phyloP scores from a whole-genome alignment of 2,797 vertebrate species.

The Pampus argenteus region DNA sequence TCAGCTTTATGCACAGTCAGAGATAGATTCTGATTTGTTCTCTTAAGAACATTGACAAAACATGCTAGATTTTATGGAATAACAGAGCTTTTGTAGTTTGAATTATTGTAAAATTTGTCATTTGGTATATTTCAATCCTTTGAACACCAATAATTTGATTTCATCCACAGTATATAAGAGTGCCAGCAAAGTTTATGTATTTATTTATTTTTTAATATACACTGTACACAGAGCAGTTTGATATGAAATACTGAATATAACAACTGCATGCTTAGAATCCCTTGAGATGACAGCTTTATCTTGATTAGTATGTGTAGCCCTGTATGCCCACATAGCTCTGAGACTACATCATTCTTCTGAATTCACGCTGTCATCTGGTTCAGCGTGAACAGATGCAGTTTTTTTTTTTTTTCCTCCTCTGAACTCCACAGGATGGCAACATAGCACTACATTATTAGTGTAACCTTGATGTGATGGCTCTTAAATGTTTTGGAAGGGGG shows the following conservation, averaged over 20 bases:
- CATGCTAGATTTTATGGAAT: too few relatives aligned
- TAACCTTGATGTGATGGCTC: constrained; percentile 53
- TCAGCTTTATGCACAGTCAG: too few relatives aligned
- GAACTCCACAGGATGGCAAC: constrained; percentile 76
- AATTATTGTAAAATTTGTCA: too few relatives aligned
- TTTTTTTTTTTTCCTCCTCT: constrained; percentile 45
- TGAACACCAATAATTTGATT: too few relatives aligned
- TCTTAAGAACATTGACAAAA: too few relatives aligned
- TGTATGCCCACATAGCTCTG: background rate
- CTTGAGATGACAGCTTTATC: background rate
- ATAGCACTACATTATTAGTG: constrained; percentile 62
- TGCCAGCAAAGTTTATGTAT: too few relatives aligned
- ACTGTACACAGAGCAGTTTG: background rate
- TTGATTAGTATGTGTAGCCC: background rate
- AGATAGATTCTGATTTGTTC: too few relatives aligned
- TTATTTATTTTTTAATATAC: background rate
- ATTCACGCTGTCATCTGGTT: constrained; percentile 17
- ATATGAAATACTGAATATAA: background rate
- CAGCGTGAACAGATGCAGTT: constrained; percentile 37
- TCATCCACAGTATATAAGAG: too few relatives aligned
- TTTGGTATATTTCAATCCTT: too few relatives aligned
- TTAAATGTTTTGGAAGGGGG: constrained; percentile 36
- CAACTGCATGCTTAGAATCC: background rate
- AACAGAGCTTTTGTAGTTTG: too few relatives aligned
- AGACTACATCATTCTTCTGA: constrained; percentile 7